phyloP scores from a whole-genome alignment of 2,888 invertebrate genomes.

The Scaptomyza caliginosa region DNA sequence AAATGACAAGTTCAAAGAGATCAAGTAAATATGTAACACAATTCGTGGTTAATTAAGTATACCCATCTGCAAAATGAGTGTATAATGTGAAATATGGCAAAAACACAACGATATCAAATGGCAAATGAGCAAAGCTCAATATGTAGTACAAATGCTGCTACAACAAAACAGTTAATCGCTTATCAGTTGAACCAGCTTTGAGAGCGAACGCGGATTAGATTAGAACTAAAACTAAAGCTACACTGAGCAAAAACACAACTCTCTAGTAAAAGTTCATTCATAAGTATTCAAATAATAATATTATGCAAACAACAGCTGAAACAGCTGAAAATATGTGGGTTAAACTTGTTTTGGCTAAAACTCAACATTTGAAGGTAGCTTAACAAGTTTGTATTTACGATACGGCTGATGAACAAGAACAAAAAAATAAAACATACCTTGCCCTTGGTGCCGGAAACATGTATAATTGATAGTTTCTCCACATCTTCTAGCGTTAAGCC shows the following conservation, averaged over 20 bases:
- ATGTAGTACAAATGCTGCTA: background rate
- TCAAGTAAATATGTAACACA: background rate
- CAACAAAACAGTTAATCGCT: slow-evolving; percentile 11
- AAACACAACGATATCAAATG: slow-evolving; percentile 2
- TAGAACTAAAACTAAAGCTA: background rate
- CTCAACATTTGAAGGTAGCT: background rate
- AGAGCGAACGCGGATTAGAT: slow-evolving; percentile 5
- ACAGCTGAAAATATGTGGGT: background rate
- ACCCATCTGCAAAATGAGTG: too few relatives aligned
- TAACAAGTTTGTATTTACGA: too few relatives aligned
- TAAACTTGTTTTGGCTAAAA: background rate
- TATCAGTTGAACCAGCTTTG: slow-evolving; percentile 21
- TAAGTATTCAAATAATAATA: background rate
- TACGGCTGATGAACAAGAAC: too few relatives aligned
- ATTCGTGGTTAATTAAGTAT: background rate
- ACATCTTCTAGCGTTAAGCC: slow-evolving; percentile 88
- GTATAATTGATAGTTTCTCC: slow-evolving; percentile 92
- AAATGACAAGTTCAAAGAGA: slow-evolving; percentile 24
- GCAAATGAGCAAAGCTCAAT: slow-evolving; percentile 8
- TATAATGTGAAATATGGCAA: background rate
- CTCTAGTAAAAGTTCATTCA: background rate
- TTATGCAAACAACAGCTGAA: background rate
- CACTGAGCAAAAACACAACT: background rate
- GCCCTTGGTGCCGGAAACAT: slow-evolving; percentile 98
- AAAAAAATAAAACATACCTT: slow-evolving; percentile 86